A percentile compares a stretch with the other conserved stretches of the same genome.
These are phyloP conservation scores for Catamblyrhynchus diadema DNA, from an alignment of 2,797 vertebrate species.

Conservation along the genomic window DNA sequence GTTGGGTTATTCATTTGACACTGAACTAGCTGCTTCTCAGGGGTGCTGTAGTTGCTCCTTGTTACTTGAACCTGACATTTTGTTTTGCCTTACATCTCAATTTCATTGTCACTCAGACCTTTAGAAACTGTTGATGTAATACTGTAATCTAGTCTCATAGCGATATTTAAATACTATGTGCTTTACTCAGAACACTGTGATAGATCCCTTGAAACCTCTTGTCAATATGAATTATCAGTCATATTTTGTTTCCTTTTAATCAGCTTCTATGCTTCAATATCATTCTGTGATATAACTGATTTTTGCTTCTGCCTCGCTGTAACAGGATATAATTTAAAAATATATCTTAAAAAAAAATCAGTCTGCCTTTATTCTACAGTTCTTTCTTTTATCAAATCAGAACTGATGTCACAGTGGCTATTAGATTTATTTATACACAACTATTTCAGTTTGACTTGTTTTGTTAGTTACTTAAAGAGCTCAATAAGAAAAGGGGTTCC, in stretches of 20 bases:
- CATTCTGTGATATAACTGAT: neutral
- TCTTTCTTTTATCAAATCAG: neutral
- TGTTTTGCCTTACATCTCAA: conserved; percentile 37
- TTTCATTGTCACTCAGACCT: conserved; percentile 55
- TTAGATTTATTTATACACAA: neutral
- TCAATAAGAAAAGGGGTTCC: neutral
- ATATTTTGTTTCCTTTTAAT: neutral
- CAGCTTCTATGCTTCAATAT: neutral
- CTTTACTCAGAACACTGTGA: neutral
- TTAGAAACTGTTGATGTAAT: conserved; percentile 21
- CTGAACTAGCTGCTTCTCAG: neutral
- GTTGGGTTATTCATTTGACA: neutral
- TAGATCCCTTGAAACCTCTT: conserved; percentile 1
- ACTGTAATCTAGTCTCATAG: conserved; percentile 3
- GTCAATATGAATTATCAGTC: neutral
- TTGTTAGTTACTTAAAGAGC: neutral
- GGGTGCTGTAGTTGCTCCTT: neutral
- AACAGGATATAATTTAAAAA: neutral
- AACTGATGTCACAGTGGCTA: neutral
- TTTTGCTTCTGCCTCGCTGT: neutral
- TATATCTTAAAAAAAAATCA: neutral
- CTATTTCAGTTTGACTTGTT: neutral
- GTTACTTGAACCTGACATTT: conserved; percentile 38
- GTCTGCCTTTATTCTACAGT: neutral
- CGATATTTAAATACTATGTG: conserved; percentile 14